phyloP scores from a whole-genome alignment of 1,140 invertebrate species.

The Dinoponera quadriceps region DNA sequence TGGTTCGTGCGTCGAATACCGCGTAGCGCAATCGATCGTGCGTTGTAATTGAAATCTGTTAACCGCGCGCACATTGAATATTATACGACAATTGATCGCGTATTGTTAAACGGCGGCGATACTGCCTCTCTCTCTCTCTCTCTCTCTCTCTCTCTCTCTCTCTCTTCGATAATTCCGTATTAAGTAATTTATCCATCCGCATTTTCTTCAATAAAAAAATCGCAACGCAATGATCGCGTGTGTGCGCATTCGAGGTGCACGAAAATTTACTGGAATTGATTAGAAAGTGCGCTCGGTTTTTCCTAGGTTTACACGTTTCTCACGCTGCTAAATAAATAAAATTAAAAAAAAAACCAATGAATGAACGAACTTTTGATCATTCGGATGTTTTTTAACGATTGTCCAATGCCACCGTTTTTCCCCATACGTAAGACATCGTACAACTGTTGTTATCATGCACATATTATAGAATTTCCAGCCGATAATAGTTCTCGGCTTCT shows the following conservation, averaged over 20 bases:
- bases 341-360: neutral
- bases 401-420: neutral
- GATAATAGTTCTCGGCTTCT: too few species aligned
- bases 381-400: neutral
- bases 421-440: too few species aligned
- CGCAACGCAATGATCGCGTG: neutral
- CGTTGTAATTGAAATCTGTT: conserved; percentile 46
- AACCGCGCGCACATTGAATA: conserved; percentile 25
- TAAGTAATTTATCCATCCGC: conserved; percentile 25
- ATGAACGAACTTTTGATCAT: neutral
- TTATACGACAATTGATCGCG: conserved; percentile 28
- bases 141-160: neutral
- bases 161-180: conserved; percentile 24
- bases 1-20: conserved; percentile 6
- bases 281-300: neutral
- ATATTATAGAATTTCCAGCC: too few species aligned
- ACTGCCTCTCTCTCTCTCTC: too few species aligned
- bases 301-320: neutral
- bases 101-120: conserved; percentile 33
- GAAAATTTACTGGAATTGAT: neutral
- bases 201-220: conserved; percentile 8
- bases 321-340: neutral
- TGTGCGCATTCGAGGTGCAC: neutral
- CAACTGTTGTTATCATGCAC: too few species aligned
- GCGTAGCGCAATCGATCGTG: conserved; percentile 14